Conservation (phyloP, 2,888 invertebrate genomes). For the Quadriops clusia region DNA sequence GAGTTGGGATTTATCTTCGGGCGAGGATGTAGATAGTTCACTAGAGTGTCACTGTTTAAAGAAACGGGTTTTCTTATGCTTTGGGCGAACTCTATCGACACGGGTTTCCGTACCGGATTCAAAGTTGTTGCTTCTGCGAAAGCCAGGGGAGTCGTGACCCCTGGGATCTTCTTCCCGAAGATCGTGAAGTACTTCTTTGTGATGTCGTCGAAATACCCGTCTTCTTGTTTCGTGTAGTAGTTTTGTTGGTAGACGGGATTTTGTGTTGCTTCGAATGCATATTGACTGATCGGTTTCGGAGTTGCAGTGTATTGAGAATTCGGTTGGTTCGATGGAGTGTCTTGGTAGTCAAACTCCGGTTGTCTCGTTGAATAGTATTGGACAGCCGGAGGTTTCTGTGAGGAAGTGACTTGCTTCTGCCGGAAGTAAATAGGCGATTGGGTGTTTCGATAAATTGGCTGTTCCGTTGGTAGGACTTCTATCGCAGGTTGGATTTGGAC, state of each 20-base stretch:
- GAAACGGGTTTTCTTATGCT: slow-evolving; percentile 27
- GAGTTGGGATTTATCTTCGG: slow-evolving; percentile 40
- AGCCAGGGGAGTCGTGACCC: slow-evolving; percentile 35
- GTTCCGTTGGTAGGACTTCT: slow-evolving; percentile 28
- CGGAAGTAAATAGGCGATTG: slow-evolving; percentile 14
- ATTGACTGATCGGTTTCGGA: slow-evolving; percentile 26
- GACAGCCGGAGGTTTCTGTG: slow-evolving; percentile 41
- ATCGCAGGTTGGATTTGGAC: slow-evolving; percentile 34
- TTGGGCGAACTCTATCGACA: slow-evolving; percentile 14
- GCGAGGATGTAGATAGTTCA: slow-evolving; percentile 56
- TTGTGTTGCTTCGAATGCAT: slow-evolving; percentile 32
- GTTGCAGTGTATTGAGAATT: too few relatives aligned
- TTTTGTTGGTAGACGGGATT: slow-evolving; percentile 42
- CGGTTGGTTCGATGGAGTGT: too few relatives aligned
- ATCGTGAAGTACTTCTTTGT: slow-evolving; percentile 64
- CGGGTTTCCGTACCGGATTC: slow-evolving; percentile 3
- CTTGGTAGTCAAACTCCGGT: slow-evolving; percentile 39
- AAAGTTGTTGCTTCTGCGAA: slow-evolving; percentile 6
- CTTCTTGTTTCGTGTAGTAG: slow-evolving; percentile 60
- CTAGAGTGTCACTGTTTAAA: slow-evolving; percentile 53
- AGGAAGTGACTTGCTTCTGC: slow-evolving; percentile 12
- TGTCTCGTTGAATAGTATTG: slow-evolving; percentile 42
- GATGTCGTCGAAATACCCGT: slow-evolving; percentile 56
- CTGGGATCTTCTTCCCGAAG: slow-evolving; percentile 56
- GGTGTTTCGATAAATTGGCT: slow-evolving; percentile 14